phyloP scores from a whole-genome alignment of 1,140 invertebrate genomes.

The Temnothorax curvispinosus region DNA sequence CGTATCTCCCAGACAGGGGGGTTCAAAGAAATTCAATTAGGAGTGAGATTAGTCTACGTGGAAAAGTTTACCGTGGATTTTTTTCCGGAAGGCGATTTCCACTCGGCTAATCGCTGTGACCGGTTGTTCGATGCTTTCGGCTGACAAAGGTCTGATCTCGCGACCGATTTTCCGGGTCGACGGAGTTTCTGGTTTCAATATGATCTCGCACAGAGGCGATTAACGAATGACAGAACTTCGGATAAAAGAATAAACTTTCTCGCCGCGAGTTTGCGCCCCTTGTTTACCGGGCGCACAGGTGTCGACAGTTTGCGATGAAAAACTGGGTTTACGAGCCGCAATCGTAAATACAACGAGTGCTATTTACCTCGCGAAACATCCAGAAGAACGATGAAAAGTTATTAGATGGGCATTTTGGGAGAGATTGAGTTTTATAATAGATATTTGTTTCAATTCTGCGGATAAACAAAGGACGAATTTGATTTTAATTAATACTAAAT shows the following conservation, averaged over 20 bases:
- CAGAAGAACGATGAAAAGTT: not conserved
- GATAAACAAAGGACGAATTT: not conserved
- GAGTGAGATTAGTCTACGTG: slow-evolving; percentile 64
- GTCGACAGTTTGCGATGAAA: slow-evolving; percentile 15
- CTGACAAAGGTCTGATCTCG: slow-evolving; percentile 24
- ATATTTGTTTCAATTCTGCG: not conserved
- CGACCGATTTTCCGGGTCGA: slow-evolving; percentile 43
- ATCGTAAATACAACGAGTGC: slow-evolving; percentile 7
- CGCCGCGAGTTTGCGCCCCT: not conserved
- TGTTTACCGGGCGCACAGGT: not conserved
- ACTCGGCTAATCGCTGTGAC: not conserved
- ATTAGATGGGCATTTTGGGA: not conserved
- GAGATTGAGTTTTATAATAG: not conserved
- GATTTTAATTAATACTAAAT: slow-evolving; percentile 34
- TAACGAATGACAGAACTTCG: slow-evolving; percentile 55
- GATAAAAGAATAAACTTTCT: slow-evolving; percentile 52
- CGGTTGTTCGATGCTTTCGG: not conserved
- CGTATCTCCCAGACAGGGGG: not conserved
- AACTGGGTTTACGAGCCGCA: slow-evolving; percentile 20
- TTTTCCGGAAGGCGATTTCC: slow-evolving; percentile 18
- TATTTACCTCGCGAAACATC: not conserved
- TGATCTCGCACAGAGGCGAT: slow-evolving; percentile 39
- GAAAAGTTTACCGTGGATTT: slow-evolving; percentile 67
- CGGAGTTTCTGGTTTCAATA: slow-evolving; percentile 30
- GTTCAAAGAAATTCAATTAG: slow-evolving; percentile 74